Conservation (phyloP, 1,140 invertebrate genomes). For the Drosophila repleta region DNA sequence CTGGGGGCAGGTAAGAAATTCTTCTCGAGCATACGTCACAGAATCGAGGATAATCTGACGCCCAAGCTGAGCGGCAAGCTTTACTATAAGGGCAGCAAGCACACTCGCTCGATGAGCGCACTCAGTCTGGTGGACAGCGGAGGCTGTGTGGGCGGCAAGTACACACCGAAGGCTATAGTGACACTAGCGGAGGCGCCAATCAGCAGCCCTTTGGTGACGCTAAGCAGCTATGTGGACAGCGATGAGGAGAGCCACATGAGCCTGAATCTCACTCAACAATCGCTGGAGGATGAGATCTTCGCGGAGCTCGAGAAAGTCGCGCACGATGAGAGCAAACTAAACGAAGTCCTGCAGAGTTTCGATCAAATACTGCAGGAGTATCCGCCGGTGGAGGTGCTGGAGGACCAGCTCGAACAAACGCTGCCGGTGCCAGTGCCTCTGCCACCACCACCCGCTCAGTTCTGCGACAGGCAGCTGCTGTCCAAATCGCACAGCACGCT, state of each 20-base stretch:
- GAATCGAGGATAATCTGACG: conserved; percentile 80
- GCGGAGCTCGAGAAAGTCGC: conserved; percentile 84
- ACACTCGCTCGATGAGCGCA: conserved; percentile 75
- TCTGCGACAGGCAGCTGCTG: conserved; percentile 70
- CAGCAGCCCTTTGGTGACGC: conserved; percentile 34
- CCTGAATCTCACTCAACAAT: conserved; percentile 71
- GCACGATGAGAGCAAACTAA: conserved; percentile 85
- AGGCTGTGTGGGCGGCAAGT: conserved; percentile 73
- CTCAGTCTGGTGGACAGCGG: conserved; percentile 53
- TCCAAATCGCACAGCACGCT: conserved; percentile 83
- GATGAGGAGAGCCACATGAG: conserved; percentile 71
- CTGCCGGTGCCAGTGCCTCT: conserved; percentile 44
- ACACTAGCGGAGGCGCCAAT: background rate
- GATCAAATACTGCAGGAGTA: conserved; percentile 86
- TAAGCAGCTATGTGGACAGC: conserved; percentile 62
- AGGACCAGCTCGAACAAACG: background rate
- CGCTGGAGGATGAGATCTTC: conserved; percentile 82
- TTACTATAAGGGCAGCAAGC: conserved; percentile 73
- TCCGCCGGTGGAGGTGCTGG: conserved; percentile 51
- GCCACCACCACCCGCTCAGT: conserved; percentile 54
- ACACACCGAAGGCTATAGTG: conserved; percentile 55
- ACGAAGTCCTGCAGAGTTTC: conserved; percentile 87
- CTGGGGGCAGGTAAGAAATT: conserved; percentile 73
- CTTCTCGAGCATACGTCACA: conserved; percentile 77
- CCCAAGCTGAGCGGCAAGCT: conserved; percentile 73